Evolutionary conservation across 2,797 vertebrate species (phyloP).

Genomic region (Mormyrus proboscirostris): DNA sequence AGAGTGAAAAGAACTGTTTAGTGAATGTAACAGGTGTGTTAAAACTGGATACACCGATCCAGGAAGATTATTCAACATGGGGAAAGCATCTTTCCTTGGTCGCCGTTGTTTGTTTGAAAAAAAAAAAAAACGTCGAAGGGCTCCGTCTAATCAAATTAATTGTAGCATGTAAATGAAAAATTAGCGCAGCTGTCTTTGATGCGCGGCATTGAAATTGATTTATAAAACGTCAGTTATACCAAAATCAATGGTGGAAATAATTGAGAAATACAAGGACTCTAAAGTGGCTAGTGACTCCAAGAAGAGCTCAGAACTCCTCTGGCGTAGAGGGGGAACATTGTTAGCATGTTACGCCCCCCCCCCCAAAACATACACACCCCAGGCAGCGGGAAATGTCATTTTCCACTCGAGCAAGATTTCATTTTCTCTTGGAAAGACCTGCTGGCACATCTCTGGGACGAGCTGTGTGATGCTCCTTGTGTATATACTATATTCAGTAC

Average conservation of each 20-base stretch:
- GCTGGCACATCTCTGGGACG: neutral
- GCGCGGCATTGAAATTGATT: neutral
- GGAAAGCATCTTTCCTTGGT: neutral
- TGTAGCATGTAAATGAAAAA: neutral
- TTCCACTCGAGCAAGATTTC: slow-evolving; percentile 3
- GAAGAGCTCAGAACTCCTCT: neutral
- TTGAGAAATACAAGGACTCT: neutral
- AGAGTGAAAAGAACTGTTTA: neutral
- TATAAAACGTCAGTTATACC: neutral
- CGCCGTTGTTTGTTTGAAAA: neutral
- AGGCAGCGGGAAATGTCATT: neutral
- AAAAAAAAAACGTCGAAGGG: neutral
- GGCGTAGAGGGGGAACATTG: neutral
- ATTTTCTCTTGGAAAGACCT: neutral
- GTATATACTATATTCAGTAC: neutral
- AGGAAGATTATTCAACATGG: neutral
- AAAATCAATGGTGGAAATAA: neutral
- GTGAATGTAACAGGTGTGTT: neutral
- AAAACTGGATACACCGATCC: neutral
- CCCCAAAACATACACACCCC: neutral
- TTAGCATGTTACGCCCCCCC: neutral
- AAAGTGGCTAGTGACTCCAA: neutral
- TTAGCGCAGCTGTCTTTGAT: neutral
- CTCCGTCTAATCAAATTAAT: neutral
- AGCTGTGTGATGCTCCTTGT: neutral